Evolutionary conservation across 2,113 vertebrate species (phyloP), one percentile per base, ranked within the genome.

Genomic region (Zosterops pallidus): DNA sequence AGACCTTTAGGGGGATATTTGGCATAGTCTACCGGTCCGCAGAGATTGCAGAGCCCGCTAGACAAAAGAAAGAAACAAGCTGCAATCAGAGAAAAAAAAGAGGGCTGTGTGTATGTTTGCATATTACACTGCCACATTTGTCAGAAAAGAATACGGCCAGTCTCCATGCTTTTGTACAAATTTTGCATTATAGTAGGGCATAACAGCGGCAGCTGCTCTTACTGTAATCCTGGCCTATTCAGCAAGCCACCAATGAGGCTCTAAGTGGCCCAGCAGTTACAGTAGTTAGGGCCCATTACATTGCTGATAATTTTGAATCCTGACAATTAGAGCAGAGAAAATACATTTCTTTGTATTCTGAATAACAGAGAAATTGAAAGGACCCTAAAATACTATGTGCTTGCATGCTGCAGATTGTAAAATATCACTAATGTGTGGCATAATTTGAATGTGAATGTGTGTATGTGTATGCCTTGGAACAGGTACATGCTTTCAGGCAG

Each of bases 1-100:
- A 80, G 86, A 88, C 82, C 52, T 95, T 90, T 81, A 71, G 53
- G 60, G 47, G n/a, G 52, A 92, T 67, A 64, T 76, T 93, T 96
- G 90, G 55, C 87, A 70, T 56, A 71, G 72, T 75, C 83, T 63
- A 0, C 56, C 70, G 25, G 59, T 65, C 79, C 77, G 60, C 65
- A 81, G 50, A 91, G 72, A 93, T 47, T 94, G 80, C 91, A 80
- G 96, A 97, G 70, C 94, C 72, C 70, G 7, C 33, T 55, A 86
- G 90, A 97, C 91, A 95, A 96, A 97, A 95, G 94, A 81, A 86
- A 87, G 68, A 89, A 96, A 90, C 79, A 97, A 98, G 82, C 89
- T 83, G 70, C 90, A 97, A 96, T 97, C 95, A 94, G 75, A 90
- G 83, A 39, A 65, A 75, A 95, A 86, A 87, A 89, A 91, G 33